A percentile compares a stretch with the other conserved stretches of the same genome.
phyloP scores from a whole-genome alignment of 1,140 invertebrate genomes.

The Pseudomyrmex flavicornis region DNA sequence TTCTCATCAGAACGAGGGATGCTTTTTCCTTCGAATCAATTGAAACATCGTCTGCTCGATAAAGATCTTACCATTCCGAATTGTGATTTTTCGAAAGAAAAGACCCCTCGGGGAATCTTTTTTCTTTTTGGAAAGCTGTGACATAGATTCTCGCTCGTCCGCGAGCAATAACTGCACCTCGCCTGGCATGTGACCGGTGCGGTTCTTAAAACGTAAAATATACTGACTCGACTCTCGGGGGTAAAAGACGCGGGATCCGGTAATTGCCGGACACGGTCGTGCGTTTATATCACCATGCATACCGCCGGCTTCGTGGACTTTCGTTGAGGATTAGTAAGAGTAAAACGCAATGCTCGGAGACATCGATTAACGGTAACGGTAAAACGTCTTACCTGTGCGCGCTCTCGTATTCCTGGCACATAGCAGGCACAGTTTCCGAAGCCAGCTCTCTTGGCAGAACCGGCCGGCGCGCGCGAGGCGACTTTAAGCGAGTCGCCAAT shows the following conservation, averaged over 20 bases:
- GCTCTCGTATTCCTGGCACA: slow-evolving; percentile 60
- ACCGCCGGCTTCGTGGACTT: slow-evolving; percentile 74
- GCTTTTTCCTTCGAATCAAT: background rate
- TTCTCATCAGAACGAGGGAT: background rate
- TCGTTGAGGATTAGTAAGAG: slow-evolving; percentile 81
- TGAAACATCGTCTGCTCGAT: background rate
- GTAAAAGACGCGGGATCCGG: slow-evolving; percentile 45
- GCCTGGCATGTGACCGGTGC: background rate
- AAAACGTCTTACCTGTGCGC: slow-evolving; percentile 72
- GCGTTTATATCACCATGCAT: slow-evolving; percentile 72
- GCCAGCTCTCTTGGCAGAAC: background rate
- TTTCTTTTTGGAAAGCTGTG: slow-evolving; percentile 6
- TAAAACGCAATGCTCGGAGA: slow-evolving; percentile 78
- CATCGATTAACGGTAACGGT: slow-evolving; percentile 81
- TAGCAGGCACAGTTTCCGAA: slow-evolving; percentile 48
- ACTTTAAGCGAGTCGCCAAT: background rate
- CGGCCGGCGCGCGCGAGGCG: too few relatives aligned
- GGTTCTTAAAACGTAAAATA: slow-evolving; percentile 67
- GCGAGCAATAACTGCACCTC: slow-evolving; percentile 43
- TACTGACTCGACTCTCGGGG: slow-evolving; percentile 62
- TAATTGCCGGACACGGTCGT: slow-evolving; percentile 68
- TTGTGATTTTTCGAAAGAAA: background rate
- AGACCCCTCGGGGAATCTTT: background rate
- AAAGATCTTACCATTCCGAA: too few relatives aligned
- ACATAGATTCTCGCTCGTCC: slow-evolving; percentile 28